These are phyloP conservation scores for Drosophila monieri DNA, from an alignment of 2,888 invertebrate species.

Conservation along the genomic window DNA sequence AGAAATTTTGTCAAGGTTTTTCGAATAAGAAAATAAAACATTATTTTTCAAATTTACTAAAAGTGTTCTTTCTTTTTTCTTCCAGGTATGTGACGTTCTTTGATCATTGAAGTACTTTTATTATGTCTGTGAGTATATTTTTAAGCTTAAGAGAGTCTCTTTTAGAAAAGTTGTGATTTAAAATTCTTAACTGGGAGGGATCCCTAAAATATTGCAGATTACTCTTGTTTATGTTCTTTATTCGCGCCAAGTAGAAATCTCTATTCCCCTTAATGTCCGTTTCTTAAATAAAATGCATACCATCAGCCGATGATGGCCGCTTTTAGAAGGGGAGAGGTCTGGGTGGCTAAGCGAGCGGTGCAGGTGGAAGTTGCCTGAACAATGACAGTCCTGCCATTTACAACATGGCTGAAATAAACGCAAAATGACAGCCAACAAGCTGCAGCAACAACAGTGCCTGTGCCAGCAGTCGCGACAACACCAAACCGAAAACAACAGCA, in stretches of 20 bases:
- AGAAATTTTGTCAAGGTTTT: constrained; percentile 8
- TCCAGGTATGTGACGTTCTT: constrained; percentile 47
- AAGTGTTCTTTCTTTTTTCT: constrained; percentile 12
- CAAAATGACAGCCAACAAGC: constrained; percentile 63
- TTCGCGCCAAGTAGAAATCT: neutral
- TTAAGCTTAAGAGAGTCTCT: neutral
- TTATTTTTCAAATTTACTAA: neutral
- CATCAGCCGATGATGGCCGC: constrained; percentile 20
- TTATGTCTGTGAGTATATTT: constrained; percentile 1
- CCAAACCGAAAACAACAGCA: constrained; percentile 21
- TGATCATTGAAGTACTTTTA: neutral
- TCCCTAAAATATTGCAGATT: neutral
- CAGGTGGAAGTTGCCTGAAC: constrained; percentile 34
- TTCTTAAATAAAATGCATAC: constrained; percentile 49
- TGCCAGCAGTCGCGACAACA: constrained; percentile 37
- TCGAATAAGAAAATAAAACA: neutral
- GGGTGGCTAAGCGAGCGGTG: neutral
- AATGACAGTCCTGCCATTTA: constrained; percentile 63
- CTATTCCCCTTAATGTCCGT: neutral
- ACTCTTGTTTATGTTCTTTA: constrained; percentile 1
- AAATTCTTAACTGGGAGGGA: too few species aligned
- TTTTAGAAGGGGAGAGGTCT: neutral
- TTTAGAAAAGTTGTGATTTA: too few species aligned
- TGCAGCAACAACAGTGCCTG: constrained; percentile 37
- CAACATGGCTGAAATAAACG: constrained; percentile 53